phyloP scores from a whole-genome alignment of 2,113 vertebrate species.

The Elgaria multicarinata region DNA sequence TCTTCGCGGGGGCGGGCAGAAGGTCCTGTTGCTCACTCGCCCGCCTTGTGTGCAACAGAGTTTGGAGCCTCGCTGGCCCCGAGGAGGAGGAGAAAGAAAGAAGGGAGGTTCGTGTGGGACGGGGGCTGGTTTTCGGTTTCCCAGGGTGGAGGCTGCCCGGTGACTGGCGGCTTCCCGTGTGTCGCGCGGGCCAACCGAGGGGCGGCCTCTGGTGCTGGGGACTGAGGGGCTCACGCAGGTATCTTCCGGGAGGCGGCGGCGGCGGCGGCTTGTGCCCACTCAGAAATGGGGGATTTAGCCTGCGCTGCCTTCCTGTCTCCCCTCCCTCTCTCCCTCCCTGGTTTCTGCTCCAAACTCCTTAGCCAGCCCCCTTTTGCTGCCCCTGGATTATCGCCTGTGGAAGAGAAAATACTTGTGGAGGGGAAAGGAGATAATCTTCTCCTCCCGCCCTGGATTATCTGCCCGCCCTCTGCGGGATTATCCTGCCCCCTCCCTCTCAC shows the following conservation, averaged over 20 bases:
- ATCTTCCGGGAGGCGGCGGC: not conserved
- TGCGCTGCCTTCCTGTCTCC: constrained; percentile 9
- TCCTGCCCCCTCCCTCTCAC: constrained; percentile 23
- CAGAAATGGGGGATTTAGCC: constrained; percentile 11
- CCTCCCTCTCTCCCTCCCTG: not conserved
- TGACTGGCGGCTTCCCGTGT: not conserved
- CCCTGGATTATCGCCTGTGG: not conserved
- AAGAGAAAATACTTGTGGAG: not conserved
- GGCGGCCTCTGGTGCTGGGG: constrained; percentile 20
- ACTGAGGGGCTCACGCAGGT: constrained; percentile 4
- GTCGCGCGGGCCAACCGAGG: constrained; percentile 4
- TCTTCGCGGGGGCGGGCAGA: not conserved
- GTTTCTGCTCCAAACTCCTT: not conserved
- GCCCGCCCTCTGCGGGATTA: constrained; percentile 34
- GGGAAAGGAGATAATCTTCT: constrained; percentile 13
- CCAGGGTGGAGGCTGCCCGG: not conserved
- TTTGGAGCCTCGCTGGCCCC: not conserved
- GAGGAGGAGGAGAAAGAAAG: too few relatives aligned
- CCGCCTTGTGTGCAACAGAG: not conserved
- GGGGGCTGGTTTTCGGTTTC: not conserved
- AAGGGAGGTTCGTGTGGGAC: not conserved
- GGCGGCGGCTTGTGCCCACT: not conserved
- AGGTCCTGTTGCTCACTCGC: constrained; percentile 18
- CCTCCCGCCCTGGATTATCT: constrained; percentile 51
- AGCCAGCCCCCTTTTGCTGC: not conserved